Evolutionary conservation across 2,113 vertebrate species (phyloP).

Genomic region (Psittacara wagleri): DNA sequence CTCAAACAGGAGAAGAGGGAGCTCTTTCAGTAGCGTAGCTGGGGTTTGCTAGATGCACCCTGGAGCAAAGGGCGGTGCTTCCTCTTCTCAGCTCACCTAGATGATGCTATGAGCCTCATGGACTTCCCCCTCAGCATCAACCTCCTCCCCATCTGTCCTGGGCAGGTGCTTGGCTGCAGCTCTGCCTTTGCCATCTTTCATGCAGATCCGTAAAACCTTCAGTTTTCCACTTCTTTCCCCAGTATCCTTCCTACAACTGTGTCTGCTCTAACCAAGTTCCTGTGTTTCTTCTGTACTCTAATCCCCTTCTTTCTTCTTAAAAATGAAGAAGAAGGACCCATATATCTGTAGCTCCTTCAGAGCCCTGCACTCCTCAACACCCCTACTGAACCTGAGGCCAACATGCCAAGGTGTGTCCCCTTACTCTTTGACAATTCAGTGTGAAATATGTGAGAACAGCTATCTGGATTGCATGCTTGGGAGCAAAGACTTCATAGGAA

Average conservation of each 20-base stretch:
- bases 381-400: background rate
- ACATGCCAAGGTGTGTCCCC: background rate
- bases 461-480: background rate
- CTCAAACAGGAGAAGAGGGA: background rate
- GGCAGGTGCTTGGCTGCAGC: background rate
- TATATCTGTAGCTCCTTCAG: background rate
- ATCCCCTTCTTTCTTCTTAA: background rate
- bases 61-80: background rate
- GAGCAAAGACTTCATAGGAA: background rate
- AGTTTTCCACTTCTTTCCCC: background rate
- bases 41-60: background rate
- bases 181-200: background rate
- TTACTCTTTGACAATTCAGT: background rate
- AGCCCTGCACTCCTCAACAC: background rate
- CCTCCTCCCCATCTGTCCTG: background rate
- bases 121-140: background rate
- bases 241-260: background rate
- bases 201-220: background rate
- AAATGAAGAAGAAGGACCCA: background rate
- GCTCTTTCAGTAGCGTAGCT: background rate
- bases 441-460: background rate
- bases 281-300: background rate
- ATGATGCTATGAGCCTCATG: background rate
- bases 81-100: background rate
- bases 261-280: background rate